phyloP scores from a whole-genome alignment of 2,113 vertebrate species.

The Polypterus senegalus region DNA sequence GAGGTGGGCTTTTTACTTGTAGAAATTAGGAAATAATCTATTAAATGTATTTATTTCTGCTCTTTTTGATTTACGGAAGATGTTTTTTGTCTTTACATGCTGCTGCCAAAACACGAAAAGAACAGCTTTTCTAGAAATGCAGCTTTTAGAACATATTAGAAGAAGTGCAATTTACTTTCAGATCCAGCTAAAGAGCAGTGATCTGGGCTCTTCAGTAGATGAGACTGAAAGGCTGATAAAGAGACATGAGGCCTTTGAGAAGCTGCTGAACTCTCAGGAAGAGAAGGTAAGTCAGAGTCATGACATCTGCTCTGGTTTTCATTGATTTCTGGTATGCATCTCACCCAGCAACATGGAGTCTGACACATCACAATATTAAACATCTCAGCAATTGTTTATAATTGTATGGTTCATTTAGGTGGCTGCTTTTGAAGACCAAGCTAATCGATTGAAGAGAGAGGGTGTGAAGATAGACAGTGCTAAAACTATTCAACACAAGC shows the following conservation, averaged over 20 bases:
- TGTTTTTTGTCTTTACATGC: too few relatives aligned
- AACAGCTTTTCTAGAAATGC: too few relatives aligned
- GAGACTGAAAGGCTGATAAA: conserved; percentile 64
- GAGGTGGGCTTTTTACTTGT: too few relatives aligned
- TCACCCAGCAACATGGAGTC: background rate
- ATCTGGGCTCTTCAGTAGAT: conserved; percentile 55
- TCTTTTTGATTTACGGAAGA: too few relatives aligned
- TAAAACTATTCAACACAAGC: conserved; percentile 33
- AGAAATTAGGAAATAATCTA: too few relatives aligned
- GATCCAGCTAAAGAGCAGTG: conserved; percentile 62
- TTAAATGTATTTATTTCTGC: too few relatives aligned
- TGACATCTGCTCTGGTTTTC: background rate
- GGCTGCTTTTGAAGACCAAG: conserved; percentile 53
- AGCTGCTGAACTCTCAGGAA: conserved; percentile 68
- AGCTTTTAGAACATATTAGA: too few relatives aligned
- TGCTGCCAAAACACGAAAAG: too few relatives aligned
- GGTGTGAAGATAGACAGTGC: conserved; percentile 31
- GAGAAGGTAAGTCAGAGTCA: conserved; percentile 55
- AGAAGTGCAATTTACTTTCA: conserved; percentile 25
- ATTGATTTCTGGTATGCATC: background rate
- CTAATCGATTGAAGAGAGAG: conserved; percentile 32
- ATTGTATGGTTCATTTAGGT: conserved; percentile 37
- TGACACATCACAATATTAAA: background rate
- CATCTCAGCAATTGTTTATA: background rate
- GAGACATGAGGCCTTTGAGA: conserved; percentile 74